These are phyloP conservation scores for Bruchidius siliquastri DNA, from an alignment of 2,888 invertebrate genomes.

Conservation along the genomic window DNA sequence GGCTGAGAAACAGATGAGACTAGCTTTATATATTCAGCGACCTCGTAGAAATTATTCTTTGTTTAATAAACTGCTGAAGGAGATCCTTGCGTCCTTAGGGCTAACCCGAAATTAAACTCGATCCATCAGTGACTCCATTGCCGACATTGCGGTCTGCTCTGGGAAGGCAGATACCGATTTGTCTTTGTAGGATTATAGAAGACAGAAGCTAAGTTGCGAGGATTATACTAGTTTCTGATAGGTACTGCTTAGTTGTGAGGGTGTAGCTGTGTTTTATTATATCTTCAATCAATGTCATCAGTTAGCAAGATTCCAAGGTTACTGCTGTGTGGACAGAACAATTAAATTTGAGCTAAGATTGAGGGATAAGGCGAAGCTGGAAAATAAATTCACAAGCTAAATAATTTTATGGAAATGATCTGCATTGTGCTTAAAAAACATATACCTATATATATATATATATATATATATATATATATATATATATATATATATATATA, in stretches of 20 bases:
- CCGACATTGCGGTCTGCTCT: background rate
- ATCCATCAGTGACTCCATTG: conserved; percentile 23
- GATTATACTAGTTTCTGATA: background rate
- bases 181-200: background rate
- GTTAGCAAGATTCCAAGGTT: background rate
- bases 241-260: background rate
- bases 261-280: background rate
- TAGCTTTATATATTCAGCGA: background rate
- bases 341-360: too few species aligned
- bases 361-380: too few species aligned
- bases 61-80: background rate
- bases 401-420: too few species aligned
- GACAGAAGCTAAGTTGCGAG: background rate
- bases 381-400: too few species aligned
- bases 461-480: too few species aligned
- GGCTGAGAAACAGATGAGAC: background rate
- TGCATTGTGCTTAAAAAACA: too few species aligned
- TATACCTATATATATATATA: too few species aligned
- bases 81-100: background rate
- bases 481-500: too few species aligned
- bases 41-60: background rate
- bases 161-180: background rate
- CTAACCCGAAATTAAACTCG: conserved; percentile 29
- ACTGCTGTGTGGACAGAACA: too few species aligned
- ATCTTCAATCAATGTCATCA: background rate